Base-by-base conservation (phyloP, 2,888 invertebrate genomes). In the Lasiommata megera region DNA sequence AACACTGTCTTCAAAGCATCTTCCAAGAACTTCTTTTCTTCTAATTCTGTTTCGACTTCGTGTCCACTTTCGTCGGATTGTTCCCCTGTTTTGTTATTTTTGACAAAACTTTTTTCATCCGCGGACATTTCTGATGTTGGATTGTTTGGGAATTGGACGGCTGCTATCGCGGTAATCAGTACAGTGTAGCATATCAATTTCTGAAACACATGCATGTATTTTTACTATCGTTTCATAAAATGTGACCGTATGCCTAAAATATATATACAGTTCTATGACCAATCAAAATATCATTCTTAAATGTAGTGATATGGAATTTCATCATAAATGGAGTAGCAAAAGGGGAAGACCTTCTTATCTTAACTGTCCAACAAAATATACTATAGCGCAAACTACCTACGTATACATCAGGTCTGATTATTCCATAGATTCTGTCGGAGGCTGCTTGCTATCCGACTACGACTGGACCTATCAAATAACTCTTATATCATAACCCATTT, bases 111-210 rank as follows among this genome's bases (percentile, higher is more conserved):
- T 67, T 76, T 87, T 16, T 88, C 88, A 63, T 89, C 89, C 34
- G 79, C 71, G 54, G 88, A 88, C 68, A 88, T 86, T 62, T 88
- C 89, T 64, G 89, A 89, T 9, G 79, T 80, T 7, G 87, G 84
- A 66, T 82, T 86, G 36, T 70, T 69, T 56, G 73, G 73, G 67
- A 76, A 83, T 58, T 84, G 80, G 18, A 88, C 74, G 9, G 80
- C 78, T 34, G 65, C 64, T 65, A 77, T 70, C 48, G 73, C 62
- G 56, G 76, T 72, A 47, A 79, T 62, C 56, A 78, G 60, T 60
- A 69, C 37, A 52, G 62, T 52, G 41, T 69, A 61, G 65, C 73
- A 77, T 71, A 69, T 59, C 67, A 74, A 68, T 71, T 70, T 71
- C 86, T 87, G 83, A 77, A 66, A 71, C 28, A 41, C 48, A 34